These are phyloP conservation scores for Balearica regulorum DNA, from an alignment of 2,797 vertebrate genomes.

Conservation along the genomic window DNA sequence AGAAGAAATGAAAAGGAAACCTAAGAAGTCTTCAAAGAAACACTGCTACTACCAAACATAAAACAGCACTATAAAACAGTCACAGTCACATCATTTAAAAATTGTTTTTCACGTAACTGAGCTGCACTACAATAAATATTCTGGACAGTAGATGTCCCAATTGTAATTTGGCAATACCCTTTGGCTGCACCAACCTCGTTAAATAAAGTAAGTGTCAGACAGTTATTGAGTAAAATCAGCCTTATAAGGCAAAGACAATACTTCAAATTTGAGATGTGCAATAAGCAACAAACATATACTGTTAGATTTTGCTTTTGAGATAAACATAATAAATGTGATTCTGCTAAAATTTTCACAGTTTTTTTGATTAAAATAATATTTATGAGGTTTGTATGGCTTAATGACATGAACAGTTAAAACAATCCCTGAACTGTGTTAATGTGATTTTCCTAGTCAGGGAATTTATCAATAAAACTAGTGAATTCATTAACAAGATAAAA, in stretches of 20 bases:
- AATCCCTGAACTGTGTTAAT: background rate
- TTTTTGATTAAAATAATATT: background rate
- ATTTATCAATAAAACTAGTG: background rate
- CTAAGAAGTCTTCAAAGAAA: conserved; percentile 48
- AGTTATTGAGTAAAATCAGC: background rate
- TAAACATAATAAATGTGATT: background rate
- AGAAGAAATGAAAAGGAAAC: conserved; percentile 7
- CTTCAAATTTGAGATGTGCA: background rate
- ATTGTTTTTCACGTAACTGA: conserved; percentile 7
- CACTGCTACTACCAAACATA: background rate
- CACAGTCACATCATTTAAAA: conserved; percentile 1
- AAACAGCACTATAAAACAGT: conserved; percentile 34
- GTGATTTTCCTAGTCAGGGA: background rate
- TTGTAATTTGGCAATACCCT: background rate
- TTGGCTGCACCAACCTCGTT: background rate
- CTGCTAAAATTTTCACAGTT: background rate
- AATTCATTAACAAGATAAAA: background rate
- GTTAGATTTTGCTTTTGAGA: background rate
- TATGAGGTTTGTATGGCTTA: background rate
- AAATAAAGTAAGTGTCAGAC: background rate
- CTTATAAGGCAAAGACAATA: background rate
- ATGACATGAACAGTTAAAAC: background rate
- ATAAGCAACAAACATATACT: background rate
- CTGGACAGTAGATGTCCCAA: conserved; percentile 10
- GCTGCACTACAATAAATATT: conserved; percentile 35